Evolutionary conservation across 2,113 vertebrate genomes (phyloP).

Genomic region (Hemichromis elongatus): DNA sequence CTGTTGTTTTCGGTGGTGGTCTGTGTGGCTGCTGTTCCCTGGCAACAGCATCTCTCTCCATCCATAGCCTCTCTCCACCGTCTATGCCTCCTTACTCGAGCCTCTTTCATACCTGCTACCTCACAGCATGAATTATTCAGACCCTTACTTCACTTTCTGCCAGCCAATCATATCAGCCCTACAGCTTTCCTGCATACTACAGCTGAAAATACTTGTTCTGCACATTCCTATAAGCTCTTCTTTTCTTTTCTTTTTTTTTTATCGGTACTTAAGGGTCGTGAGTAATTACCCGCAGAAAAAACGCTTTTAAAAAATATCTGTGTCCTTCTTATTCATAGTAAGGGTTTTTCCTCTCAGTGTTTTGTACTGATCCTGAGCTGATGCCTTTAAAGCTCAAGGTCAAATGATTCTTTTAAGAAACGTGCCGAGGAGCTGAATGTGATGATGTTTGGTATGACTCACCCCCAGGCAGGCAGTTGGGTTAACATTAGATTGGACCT

Average conservation of each 20-base stretch:
- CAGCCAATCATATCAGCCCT: conserved; percentile 31
- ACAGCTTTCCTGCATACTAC: not conserved
- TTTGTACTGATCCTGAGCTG: not conserved
- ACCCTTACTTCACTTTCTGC: conserved; percentile 11
- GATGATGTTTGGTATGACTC: not conserved
- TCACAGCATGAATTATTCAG: conserved; percentile 32
- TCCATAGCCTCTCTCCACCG: conserved; percentile 7
- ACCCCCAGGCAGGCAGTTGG: not conserved
- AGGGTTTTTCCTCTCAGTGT: not conserved
- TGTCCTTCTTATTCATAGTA: not conserved
- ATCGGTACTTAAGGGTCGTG: not conserved
- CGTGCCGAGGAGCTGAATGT: not conserved
- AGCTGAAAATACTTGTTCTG: not conserved
- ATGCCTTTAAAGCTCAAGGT: not conserved
- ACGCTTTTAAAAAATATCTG: not conserved
- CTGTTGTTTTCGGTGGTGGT: conserved; percentile 35
- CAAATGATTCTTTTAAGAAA: not conserved
- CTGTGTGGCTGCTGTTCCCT: conserved; percentile 60
- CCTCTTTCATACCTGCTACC: not conserved
- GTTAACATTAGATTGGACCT: not conserved
- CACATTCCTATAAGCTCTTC: not conserved
- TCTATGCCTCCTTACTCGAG: not conserved
- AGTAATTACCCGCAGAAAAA: not conserved
- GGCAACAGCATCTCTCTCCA: conserved; percentile 69
- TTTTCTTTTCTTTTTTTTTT: too few species aligned